A percentile compares a stretch with the other conserved stretches of the same genome.
Conservation (phyloP, 2,797 vertebrate species). For the Buphagus erythrorhynchus region DNA sequence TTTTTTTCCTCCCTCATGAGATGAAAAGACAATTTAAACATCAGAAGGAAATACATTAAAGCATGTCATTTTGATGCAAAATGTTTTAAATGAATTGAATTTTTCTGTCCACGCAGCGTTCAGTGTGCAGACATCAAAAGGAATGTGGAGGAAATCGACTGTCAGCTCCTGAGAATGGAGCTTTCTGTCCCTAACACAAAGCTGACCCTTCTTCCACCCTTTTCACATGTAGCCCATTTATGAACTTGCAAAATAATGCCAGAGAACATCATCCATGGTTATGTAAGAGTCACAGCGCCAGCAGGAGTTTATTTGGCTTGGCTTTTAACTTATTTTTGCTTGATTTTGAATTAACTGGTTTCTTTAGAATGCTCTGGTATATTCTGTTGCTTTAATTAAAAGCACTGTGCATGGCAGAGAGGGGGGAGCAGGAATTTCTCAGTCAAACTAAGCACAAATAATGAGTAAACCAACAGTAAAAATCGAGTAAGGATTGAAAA, state of each 20-base stretch:
- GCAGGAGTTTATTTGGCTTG: background rate
- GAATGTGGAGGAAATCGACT: constrained; percentile 11
- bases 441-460: constrained; percentile 65
- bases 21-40: constrained; percentile 63
- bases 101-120: constrained; percentile 42
- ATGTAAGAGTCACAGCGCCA: background rate
- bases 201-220: background rate
- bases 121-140: constrained; percentile 57
- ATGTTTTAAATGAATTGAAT: constrained; percentile 48
- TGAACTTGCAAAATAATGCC: background rate
- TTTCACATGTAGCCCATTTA: background rate
- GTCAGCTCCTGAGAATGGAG: constrained; percentile 8
- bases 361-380: background rate
- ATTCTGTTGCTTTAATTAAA: constrained; percentile 31
- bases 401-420: background rate
- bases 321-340: background rate
- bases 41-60: constrained; percentile 68
- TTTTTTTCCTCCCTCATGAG: background rate
- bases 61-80: constrained; percentile 64
- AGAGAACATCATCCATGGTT: background rate
- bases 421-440: constrained; percentile 54
- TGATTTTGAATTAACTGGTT: background rate
- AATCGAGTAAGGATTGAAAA: constrained; percentile 36
- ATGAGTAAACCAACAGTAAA: constrained; percentile 48
- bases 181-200: constrained; percentile 21